Percentiles rank a stretch among this genome's conserved stretches.
phyloP scores from a whole-genome alignment of 2,888 invertebrate genomes.

The Belgica antarctica region DNA sequence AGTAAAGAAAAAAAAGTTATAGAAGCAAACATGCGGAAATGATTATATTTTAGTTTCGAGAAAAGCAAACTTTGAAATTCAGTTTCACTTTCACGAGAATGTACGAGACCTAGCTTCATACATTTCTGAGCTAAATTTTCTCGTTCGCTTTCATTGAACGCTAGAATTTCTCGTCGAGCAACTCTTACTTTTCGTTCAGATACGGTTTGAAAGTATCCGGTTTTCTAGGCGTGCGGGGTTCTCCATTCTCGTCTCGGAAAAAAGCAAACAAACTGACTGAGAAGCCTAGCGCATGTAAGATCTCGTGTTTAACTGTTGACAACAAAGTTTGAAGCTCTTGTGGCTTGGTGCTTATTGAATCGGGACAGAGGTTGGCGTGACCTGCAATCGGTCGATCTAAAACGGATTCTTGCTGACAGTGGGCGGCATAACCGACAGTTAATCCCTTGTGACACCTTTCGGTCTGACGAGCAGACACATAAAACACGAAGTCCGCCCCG shows the following conservation, averaged over 20 bases:
- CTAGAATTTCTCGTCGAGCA: not conserved
- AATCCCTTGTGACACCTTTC: conserved; percentile 86
- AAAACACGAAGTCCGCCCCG: conserved; percentile 91
- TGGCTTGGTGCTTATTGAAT: conserved; percentile 84
- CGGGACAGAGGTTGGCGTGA: conserved; percentile 96
- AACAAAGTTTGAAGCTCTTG: conserved; percentile 87
- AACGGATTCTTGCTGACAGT: conserved; percentile 94
- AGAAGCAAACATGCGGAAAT: conserved; percentile 9
- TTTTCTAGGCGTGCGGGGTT: conserved; percentile 77
- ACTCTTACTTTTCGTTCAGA: conserved; percentile 76
- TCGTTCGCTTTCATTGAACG: not conserved
- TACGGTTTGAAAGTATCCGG: conserved; percentile 85
- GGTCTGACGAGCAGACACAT: conserved; percentile 92
- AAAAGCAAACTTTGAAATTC: too few relatives aligned
- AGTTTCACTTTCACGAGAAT: not conserved
- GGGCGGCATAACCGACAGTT: conserved; percentile 65
- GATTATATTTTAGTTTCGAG: not conserved
- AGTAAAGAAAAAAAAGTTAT: not conserved
- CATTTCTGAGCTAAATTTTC: too few relatives aligned
- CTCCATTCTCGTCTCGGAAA: conserved; percentile 79
- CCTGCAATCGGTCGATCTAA: conserved; percentile 97
- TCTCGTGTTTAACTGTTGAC: conserved; percentile 98
- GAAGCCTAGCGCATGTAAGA: conserved; percentile 95
- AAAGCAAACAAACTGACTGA: conserved; percentile 96
- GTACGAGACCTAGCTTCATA: too few relatives aligned